Conservation (phyloP, 2,888 invertebrate genomes). For the Punctoribates punctum region DNA sequence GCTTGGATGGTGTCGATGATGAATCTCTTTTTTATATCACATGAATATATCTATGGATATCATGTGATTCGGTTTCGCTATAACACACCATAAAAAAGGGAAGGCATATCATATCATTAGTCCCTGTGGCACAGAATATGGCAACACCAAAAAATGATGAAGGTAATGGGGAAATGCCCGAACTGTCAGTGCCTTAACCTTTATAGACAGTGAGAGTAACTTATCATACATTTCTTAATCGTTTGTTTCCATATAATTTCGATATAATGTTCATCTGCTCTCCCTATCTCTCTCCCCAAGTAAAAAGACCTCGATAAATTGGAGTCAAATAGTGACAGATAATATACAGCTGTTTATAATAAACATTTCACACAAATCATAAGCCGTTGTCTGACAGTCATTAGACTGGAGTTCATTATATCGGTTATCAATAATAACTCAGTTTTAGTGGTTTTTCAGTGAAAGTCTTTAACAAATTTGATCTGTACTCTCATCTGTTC, state of each 20-base stretch:
- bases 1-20: not conserved
- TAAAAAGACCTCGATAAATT: no score
- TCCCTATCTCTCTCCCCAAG: no score
- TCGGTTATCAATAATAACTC: not conserved
- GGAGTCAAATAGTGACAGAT: not conserved
- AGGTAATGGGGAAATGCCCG: not conserved
- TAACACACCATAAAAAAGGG: no score
- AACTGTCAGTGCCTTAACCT: not conserved
- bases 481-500: conserved; percentile 5
- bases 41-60: no score
- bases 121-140: no score
- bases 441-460: not conserved
- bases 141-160: no score
- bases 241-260: no score
- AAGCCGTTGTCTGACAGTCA: not conserved
- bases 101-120: no score
- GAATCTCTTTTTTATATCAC: conserved; percentile 14
- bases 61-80: no score
- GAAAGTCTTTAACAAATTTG: not conserved
- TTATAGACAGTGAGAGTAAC: no score
- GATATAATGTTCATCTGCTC: no score
- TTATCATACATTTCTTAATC: no score
- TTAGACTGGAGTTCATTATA: conserved; percentile 9
- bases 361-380: conserved; percentile 21
- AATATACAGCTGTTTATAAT: conserved; percentile 32